A percentile compares a stretch with the other conserved stretches of the same genome.
These are phyloP conservation scores for Latheticus oryzae DNA, from an alignment of 2,888 invertebrate genomes.

Conservation along the genomic window DNA sequence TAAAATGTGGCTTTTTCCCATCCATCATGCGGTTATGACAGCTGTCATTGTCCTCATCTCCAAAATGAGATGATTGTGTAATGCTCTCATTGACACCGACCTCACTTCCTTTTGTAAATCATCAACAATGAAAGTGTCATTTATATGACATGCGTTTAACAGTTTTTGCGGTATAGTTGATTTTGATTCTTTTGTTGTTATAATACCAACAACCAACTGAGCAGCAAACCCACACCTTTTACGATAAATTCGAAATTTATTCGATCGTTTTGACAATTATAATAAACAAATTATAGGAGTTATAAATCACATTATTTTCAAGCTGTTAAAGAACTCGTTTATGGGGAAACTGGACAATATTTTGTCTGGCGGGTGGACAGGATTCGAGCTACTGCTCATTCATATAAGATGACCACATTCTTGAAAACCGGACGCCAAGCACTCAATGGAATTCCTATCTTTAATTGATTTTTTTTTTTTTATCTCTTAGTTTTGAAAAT, in stretches of 20 bases:
- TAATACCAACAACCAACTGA: constrained; percentile 22
- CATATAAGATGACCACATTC: constrained; percentile 53
- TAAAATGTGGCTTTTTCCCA: constrained; percentile 52
- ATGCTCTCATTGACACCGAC: constrained; percentile 53
- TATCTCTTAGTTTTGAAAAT: too few species aligned
- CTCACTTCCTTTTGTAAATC: constrained; percentile 48
- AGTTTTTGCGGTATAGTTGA: constrained; percentile 57
- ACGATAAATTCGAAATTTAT: constrained; percentile 40
- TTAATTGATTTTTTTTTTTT: constrained; percentile 56
- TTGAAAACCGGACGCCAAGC: constrained; percentile 45
- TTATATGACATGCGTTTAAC: constrained; percentile 62
- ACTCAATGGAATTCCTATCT: constrained; percentile 52
- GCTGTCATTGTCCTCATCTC: constrained; percentile 55
- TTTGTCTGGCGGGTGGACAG: constrained; percentile 56
- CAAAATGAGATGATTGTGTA: constrained; percentile 57
- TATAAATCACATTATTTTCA: constrained; percentile 60
- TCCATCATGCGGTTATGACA: constrained; percentile 62
- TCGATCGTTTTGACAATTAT: constrained; percentile 47
- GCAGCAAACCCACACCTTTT: constrained; percentile 32
- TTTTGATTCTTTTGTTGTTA: too few species aligned
- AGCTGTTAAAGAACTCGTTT: constrained; percentile 61
- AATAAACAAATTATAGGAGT: constrained; percentile 57
- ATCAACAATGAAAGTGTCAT: constrained; percentile 57
- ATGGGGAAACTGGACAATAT: constrained; percentile 59
- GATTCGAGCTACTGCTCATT: constrained; percentile 59